phyloP scores from a whole-genome alignment of 2,888 invertebrate species.

The Phortica okadai region DNA sequence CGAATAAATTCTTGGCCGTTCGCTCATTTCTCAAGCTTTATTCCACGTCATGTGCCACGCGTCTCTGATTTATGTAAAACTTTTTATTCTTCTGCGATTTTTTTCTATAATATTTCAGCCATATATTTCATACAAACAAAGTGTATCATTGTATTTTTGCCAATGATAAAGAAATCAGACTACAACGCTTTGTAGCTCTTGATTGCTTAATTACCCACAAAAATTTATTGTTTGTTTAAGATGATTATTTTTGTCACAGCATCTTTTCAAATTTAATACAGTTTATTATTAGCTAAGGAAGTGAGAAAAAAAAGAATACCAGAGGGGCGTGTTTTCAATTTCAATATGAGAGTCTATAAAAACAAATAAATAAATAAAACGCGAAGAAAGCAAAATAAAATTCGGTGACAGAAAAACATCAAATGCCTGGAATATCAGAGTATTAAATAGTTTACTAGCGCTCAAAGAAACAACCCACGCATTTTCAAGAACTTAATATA shows the following conservation, averaged over 20 bases:
- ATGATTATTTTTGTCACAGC: slow-evolving; percentile 4
- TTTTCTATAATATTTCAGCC: not conserved
- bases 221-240: slow-evolving; percentile 15
- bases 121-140: slow-evolving; percentile 6
- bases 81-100: slow-evolving; percentile 8
- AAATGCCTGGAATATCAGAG: not conserved
- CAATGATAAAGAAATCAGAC: not conserved
- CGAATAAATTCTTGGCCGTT: not conserved
- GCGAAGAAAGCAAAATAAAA: not conserved
- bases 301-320: no score
- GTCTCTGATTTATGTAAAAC: slow-evolving; percentile 57
- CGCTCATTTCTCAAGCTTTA: no score
- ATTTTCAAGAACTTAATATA: not conserved
- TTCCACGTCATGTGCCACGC: slow-evolving; percentile 55
- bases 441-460: not conserved
- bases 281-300: not conserved
- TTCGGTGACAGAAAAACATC: not conserved
- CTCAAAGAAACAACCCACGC: not conserved
- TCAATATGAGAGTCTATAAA: not conserved
- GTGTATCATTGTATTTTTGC: not conserved
- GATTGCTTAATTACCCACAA: slow-evolving; percentile 6
- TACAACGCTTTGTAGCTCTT: not conserved
- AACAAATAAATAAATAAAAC: not conserved
- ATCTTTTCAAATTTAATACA: not conserved
- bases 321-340: not conserved